Percentiles rank a stretch among this genome's conserved stretches.
phyloP scores from a whole-genome alignment of 2,797 vertebrate species.

The Eidolon dupreanum region DNA sequence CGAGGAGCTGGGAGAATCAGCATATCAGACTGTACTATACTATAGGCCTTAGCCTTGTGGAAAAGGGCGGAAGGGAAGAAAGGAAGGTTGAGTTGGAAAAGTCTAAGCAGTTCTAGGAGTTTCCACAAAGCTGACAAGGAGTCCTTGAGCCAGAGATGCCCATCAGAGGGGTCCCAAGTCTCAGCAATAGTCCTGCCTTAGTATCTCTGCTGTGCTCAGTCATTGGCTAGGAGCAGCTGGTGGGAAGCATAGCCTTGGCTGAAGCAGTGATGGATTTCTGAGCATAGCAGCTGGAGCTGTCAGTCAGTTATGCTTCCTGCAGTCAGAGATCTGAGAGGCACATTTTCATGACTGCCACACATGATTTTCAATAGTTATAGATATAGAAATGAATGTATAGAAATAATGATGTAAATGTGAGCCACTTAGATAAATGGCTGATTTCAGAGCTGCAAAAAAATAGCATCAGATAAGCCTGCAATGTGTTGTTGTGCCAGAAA shows the following conservation, averaged over 20 bases:
- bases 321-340: slow-evolving; percentile 41
- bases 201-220: neutral
- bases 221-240: slow-evolving; percentile 45
- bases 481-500: neutral
- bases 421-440: slow-evolving; percentile 25
- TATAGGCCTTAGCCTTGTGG: neutral
- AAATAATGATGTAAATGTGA: slow-evolving; percentile 39
- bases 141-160: neutral
- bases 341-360: slow-evolving; percentile 40
- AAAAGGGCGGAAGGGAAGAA: neutral
- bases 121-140: neutral
- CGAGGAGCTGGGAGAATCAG: neutral
- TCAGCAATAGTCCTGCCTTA: neutral
- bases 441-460: slow-evolving; percentile 39
- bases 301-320: slow-evolving; percentile 38
- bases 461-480: neutral
- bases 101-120: neutral
- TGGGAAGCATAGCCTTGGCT: neutral
- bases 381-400: slow-evolving; percentile 42
- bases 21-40: neutral
- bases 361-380: slow-evolving; percentile 45
- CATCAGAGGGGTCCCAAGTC: neutral
- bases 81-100: neutral
- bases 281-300: slow-evolving; percentile 41
- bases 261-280: slow-evolving; percentile 45